phyloP scores from a whole-genome alignment of 2,888 invertebrate species.

The Empis livida region DNA sequence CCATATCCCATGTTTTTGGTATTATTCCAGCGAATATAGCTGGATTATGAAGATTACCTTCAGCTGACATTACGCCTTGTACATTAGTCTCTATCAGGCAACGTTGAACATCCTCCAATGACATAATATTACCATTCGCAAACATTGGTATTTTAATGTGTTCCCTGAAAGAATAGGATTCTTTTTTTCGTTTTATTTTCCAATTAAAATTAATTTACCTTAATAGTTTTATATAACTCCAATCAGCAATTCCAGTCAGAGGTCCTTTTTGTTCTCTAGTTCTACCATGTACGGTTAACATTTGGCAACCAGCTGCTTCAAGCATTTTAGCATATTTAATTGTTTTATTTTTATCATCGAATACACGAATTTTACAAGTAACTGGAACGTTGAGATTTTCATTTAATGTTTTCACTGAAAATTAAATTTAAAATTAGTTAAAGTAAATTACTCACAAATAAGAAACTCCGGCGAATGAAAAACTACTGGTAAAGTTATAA shows the following conservation, averaged over 20 bases:
- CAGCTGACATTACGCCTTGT: constrained; percentile 80
- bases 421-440: constrained; percentile 7
- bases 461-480: no score
- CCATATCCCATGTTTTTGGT: constrained; percentile 83
- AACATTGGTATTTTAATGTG: constrained; percentile 84
- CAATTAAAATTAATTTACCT: constrained; percentile 45
- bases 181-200: no score
- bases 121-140: constrained; percentile 96
- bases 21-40: constrained; percentile 66
- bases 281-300: constrained; percentile 92
- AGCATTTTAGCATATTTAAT: constrained; percentile 88
- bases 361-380: constrained; percentile 93
- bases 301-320: constrained; percentile 80
- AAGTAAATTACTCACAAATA: no score
- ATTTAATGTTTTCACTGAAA: constrained; percentile 57
- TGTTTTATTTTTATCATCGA: constrained; percentile 72
- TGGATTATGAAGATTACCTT: constrained; percentile 98
- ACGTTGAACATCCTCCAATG: constrained; percentile 67
- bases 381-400: constrained; percentile 69
- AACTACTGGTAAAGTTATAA: no score
- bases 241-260: constrained; percentile 85
- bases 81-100: constrained; percentile 79
- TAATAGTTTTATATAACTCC: constrained; percentile 84
- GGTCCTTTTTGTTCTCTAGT: constrained; percentile 95
- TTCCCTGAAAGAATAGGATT: constrained; percentile 41